phyloP scores from a whole-genome alignment of 2,113 vertebrate genomes.

The Upupa epops region DNA sequence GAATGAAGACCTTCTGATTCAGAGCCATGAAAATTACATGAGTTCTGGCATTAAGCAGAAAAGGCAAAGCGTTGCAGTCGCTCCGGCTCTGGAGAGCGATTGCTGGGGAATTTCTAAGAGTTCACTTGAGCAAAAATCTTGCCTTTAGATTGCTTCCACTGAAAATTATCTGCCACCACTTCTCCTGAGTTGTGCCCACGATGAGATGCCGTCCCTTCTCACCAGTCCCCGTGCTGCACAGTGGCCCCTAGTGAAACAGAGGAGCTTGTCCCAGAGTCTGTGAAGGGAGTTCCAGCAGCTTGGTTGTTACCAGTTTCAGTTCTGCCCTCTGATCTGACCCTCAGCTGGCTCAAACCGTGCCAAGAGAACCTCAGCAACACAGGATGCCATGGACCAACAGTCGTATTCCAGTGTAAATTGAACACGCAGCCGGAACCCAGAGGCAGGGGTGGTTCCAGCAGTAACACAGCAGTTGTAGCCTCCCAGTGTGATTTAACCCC shows the following conservation, averaged over 20 bases:
- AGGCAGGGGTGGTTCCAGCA: neutral
- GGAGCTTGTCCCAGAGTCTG: conserved; percentile 14
- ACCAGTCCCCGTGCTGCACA: conserved; percentile 17
- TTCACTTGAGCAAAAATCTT: neutral
- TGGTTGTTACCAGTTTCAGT: conserved; percentile 29
- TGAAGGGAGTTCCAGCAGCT: conserved; percentile 21
- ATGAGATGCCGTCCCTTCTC: neutral
- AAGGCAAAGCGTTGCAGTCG: neutral
- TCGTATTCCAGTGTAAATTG: neutral
- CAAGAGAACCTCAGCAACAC: neutral
- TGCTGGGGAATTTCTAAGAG: neutral
- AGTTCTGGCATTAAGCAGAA: neutral
- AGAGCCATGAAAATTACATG: conserved; percentile 45
- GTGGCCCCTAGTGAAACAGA: conserved; percentile 56
- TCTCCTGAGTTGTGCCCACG: accelerated
- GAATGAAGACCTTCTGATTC: conserved; percentile 62
- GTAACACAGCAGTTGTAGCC: neutral
- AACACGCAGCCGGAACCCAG: neutral
- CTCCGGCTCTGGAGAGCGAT: neutral
- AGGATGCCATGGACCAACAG: neutral
- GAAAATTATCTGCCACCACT: neutral
- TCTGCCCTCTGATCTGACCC: neutral
- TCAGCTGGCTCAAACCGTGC: neutral
- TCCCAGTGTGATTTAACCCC: neutral
- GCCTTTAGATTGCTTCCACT: neutral